Conservation (phyloP, 2,888 invertebrate genomes). For the Coelogynopora nodosa region DNA sequence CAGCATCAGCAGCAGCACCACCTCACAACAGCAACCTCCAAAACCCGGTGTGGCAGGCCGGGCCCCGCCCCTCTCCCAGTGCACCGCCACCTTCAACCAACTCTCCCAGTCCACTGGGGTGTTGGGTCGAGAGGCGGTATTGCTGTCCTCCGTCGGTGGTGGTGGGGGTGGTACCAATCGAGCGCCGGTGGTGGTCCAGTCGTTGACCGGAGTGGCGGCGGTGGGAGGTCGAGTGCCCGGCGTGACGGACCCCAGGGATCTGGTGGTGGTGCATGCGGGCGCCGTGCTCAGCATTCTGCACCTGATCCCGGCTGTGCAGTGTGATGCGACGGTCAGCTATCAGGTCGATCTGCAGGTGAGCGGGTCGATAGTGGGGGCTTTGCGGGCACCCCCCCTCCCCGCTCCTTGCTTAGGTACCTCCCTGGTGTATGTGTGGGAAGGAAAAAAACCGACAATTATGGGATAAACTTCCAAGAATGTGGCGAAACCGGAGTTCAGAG, state of each 20-base stretch:
- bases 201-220: not conserved
- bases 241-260: constrained; percentile 65
- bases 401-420: too few species aligned
- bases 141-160: not conserved
- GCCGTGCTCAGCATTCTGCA: constrained; percentile 80
- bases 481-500: too few species aligned
- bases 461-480: too few species aligned
- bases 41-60: not conserved
- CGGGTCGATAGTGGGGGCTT: too few species aligned
- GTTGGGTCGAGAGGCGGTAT: not conserved
- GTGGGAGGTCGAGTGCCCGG: constrained; percentile 65
- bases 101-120: not conserved
- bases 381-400: too few species aligned
- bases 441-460: too few species aligned
- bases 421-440: too few species aligned
- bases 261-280: constrained; percentile 86
- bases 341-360: constrained; percentile 16
- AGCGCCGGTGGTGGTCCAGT: too few species aligned
- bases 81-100: not conserved
- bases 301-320: constrained; percentile 66
- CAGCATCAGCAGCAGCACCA: not conserved
- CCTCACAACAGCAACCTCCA: too few species aligned
- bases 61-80: not conserved
- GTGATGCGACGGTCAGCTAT: not conserved
- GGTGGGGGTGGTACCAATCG: too few species aligned